A percentile compares a stretch with the other conserved stretches of the same genome.
These are phyloP conservation scores for Hyperoplus lanceolatus DNA, from an alignment of 2,797 vertebrate genomes.

Conservation along the genomic window DNA sequence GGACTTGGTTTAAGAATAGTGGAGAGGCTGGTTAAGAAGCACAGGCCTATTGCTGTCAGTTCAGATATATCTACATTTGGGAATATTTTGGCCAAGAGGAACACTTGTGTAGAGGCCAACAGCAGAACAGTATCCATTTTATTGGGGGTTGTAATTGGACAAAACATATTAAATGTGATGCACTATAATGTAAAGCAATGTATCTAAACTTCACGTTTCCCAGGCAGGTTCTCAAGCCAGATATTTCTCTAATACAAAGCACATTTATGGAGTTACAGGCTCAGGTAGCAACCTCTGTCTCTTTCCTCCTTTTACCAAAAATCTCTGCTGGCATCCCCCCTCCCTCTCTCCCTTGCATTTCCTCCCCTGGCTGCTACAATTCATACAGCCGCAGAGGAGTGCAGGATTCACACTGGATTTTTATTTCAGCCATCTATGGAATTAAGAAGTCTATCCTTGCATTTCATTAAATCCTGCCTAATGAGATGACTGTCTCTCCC, in stretches of 20 bases:
- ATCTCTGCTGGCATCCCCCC: conserved; percentile 29
- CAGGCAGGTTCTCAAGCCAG: neutral
- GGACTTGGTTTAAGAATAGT: conserved; percentile 53
- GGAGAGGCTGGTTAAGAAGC: conserved; percentile 58
- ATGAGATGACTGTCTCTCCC: conserved; percentile 99
- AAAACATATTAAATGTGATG: conserved; percentile 16
- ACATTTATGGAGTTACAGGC: conserved; percentile 14
- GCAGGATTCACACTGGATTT: conserved; percentile 96
- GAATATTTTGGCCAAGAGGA: conserved; percentile 31
- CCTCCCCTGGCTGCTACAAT: conserved; percentile 60
- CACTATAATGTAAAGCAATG: conserved; percentile 13
- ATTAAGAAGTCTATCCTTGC: conserved; percentile 99
- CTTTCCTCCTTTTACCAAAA: conserved; percentile 9
- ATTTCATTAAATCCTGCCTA: conserved; percentile 99
- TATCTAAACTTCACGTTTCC: conserved; percentile 19
- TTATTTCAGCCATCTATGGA: conserved; percentile 96
- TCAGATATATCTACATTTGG: conserved; percentile 48
- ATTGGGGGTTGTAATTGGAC: conserved; percentile 1
- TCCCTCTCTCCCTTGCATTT: conserved; percentile 25
- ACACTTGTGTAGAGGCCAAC: conserved; percentile 3
- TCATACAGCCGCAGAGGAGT: conserved; percentile 77
- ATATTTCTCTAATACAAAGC: neutral
- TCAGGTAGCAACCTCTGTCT: conserved; percentile 1
- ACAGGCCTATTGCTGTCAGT: conserved; percentile 62
- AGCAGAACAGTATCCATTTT: conserved; percentile 6